These are phyloP conservation scores for Tokudaia muenninki DNA, from an alignment of 2,797 vertebrate species.

Conservation along the genomic window DNA sequence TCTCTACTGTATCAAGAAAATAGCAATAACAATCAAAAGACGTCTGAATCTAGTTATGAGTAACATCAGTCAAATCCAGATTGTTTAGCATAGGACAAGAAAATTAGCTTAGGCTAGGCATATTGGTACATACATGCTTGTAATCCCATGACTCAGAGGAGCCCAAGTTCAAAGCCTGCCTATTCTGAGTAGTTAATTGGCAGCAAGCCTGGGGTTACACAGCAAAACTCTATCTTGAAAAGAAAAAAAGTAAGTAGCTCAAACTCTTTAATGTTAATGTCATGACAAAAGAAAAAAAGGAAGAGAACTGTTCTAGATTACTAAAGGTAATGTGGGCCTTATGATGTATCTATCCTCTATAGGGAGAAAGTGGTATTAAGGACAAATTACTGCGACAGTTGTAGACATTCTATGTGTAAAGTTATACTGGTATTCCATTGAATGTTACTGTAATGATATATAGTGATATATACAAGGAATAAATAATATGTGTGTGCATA, in stretches of 20 bases:
- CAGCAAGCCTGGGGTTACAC: not conserved
- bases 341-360: not conserved
- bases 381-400: slow-evolving; percentile 14
- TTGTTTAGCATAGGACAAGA: not conserved
- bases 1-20: not conserved
- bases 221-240: not conserved
- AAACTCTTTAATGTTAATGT: not conserved
- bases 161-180: not conserved
- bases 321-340: not conserved
- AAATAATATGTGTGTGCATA: not conserved
- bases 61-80: slow-evolving; percentile 44
- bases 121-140: not conserved
- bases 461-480: not conserved
- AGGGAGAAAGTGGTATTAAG: slow-evolving; percentile 1
- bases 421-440: slow-evolving; percentile 9
- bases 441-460: not conserved
- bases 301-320: slow-evolving; percentile 2
- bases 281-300: not conserved
- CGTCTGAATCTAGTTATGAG: not conserved
- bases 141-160: not conserved
- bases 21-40: not conserved
- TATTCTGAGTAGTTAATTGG: not conserved
- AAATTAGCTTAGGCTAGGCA: not conserved
- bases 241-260: not conserved
- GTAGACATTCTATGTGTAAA: not conserved